Evolutionary conservation across 2,888 invertebrate genomes (phyloP).

Genomic region (Eristalinus aeneus): DNA sequence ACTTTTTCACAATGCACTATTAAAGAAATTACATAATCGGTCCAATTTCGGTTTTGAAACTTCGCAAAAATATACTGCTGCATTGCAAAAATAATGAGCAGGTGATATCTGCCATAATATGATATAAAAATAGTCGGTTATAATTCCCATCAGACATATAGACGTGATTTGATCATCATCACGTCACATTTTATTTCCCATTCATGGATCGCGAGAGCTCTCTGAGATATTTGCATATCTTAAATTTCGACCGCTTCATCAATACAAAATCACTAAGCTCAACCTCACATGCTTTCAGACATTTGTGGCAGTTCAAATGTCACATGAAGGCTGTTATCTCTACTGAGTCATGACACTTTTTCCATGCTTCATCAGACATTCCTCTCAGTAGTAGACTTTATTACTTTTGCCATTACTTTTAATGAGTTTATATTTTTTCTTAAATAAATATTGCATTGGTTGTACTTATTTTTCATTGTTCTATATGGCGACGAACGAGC

Average conservation of each 20-base stretch:
- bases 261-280: neutral
- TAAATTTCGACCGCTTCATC: neutral
- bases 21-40: too few species aligned
- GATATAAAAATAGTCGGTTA: neutral
- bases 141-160: neutral
- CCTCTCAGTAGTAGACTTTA: neutral
- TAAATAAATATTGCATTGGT: neutral
- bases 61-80: neutral
- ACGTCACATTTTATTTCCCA: neutral
- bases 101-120: neutral
- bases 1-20: too few species aligned
- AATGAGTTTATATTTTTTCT: neutral
- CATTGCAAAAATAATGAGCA: neutral
- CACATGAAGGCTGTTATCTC: neutral
- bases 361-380: neutral
- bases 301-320: neutral
- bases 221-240: neutral
- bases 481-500: too few species aligned
- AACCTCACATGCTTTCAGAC: neutral
- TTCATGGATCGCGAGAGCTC: neutral
- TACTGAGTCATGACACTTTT: neutral
- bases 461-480: too few species aligned
- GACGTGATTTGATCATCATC: neutral
- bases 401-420: neutral
- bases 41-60: too few species aligned